Percentiles rank a stretch among this genome's conserved stretches.
Conservation (phyloP, 2,888 invertebrate genomes). For the Sicus ferrugineus region DNA sequence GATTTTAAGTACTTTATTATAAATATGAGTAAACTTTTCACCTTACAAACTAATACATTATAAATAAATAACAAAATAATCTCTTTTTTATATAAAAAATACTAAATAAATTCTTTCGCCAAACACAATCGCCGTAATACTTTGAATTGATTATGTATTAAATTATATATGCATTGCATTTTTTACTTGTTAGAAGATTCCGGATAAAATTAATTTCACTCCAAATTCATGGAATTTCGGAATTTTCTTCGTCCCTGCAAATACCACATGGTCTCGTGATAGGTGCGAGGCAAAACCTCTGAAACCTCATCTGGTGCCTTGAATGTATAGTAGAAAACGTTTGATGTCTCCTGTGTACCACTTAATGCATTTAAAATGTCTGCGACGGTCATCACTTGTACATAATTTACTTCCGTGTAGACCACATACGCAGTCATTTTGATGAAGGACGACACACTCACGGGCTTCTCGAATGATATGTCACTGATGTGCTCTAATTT, state of each 20-base stretch:
- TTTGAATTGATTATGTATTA: too few relatives aligned
- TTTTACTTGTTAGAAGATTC: too few relatives aligned
- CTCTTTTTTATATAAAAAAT: too few relatives aligned
- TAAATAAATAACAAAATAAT: too few relatives aligned
- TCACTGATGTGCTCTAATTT: constrained; percentile 73
- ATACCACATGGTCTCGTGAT: constrained; percentile 73
- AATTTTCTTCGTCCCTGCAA: constrained; percentile 69
- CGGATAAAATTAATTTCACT: too few relatives aligned
- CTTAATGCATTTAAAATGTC: constrained; percentile 69
- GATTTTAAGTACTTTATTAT: too few relatives aligned
- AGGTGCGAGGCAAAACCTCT: constrained; percentile 71
- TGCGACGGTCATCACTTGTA: constrained; percentile 75
- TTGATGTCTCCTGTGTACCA: constrained; percentile 71
- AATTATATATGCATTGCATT: too few relatives aligned
- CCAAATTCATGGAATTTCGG: constrained; percentile 54
- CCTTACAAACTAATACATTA: too few relatives aligned
- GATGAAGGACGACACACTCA: constrained; percentile 76
- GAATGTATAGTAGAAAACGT: constrained; percentile 79
- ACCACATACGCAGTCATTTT: constrained; percentile 74
- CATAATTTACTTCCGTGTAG: constrained; percentile 65
- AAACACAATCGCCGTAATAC: too few relatives aligned
- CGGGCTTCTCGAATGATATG: constrained; percentile 75
- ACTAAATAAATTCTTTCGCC: too few relatives aligned
- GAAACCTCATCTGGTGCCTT: constrained; percentile 66
- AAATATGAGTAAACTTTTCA: too few relatives aligned